Conservation (phyloP, 2,113 vertebrate genomes). For the Microtus richardsoni region DNA sequence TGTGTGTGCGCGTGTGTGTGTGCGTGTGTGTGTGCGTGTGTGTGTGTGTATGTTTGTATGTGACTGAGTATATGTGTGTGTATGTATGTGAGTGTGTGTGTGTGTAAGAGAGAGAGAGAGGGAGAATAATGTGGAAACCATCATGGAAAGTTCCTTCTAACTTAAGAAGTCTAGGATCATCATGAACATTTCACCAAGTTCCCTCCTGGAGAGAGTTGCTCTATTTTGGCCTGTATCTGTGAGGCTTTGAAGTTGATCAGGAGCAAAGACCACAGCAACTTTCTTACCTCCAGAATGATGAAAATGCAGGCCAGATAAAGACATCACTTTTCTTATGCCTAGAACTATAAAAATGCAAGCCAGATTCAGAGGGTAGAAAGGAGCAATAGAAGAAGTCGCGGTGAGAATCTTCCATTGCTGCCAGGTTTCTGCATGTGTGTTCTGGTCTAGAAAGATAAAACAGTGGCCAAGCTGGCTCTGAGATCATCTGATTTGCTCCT, state of each 20-base stretch:
- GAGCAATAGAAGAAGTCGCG: neutral
- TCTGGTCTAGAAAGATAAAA: neutral
- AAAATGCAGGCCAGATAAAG: neutral
- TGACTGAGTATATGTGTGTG: neutral
- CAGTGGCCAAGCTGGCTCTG: neutral
- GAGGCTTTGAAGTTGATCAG: neutral
- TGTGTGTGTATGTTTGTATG: neutral
- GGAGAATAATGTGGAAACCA: neutral
- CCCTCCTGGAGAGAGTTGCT: neutral
- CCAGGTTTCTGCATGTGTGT: neutral
- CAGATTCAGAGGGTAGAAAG: neutral
- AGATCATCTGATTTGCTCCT: neutral
- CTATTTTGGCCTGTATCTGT: neutral
- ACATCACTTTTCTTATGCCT: neutral
- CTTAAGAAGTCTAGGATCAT: neutral
- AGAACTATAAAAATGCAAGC: neutral
- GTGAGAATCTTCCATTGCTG: neutral
- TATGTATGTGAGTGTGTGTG: neutral
- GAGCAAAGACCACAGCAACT: neutral
- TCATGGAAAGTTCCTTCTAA: conserved; percentile 6
- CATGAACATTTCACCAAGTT: neutral
- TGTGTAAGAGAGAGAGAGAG: neutral
- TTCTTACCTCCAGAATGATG: neutral
- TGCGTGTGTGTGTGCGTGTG: neutral
- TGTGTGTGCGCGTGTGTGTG: neutral